Percentiles rank a stretch among this genome's conserved stretches.
Evolutionary conservation across 2,888 invertebrate genomes (phyloP).

Genomic region (Caenorhabditis sp.): DNA sequence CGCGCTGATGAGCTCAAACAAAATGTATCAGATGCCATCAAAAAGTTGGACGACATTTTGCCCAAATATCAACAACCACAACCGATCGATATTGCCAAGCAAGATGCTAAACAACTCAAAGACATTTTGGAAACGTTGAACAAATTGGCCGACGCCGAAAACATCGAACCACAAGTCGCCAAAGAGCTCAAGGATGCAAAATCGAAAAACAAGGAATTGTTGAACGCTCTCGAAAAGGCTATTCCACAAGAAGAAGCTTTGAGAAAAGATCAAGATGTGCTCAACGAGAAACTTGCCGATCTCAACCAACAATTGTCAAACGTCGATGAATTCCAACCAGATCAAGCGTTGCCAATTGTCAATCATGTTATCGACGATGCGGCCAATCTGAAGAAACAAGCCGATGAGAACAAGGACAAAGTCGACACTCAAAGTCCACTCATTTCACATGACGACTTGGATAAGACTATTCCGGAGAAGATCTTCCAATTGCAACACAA

Average conservation of each 20-base stretch:
- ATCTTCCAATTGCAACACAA: slow-evolving; percentile 7
- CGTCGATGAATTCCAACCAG: slow-evolving; percentile 6
- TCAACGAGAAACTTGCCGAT: neutral
- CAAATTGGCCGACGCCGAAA: slow-evolving; percentile 1
- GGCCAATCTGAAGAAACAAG: slow-evolving; percentile 10
- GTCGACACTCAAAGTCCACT: slow-evolving; percentile 8
- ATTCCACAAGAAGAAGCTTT: slow-evolving; percentile 14
- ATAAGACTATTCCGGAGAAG: slow-evolving; percentile 15
- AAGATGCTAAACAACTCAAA: slow-evolving; percentile 10
- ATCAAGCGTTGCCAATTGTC: slow-evolving; percentile 15
- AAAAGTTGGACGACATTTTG: slow-evolving; percentile 20
- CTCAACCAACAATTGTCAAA: neutral
- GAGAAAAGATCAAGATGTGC: slow-evolving; percentile 5
- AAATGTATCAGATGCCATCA: slow-evolving; percentile 9
- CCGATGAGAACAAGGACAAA: slow-evolving; percentile 14
- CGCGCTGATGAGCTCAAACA: slow-evolving; percentile 9
- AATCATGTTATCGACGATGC: slow-evolving; percentile 26
- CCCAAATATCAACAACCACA: slow-evolving; percentile 14
- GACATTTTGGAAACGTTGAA: slow-evolving; percentile 10
- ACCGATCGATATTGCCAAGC: slow-evolving; percentile 14
- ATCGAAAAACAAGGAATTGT: slow-evolving; percentile 20
- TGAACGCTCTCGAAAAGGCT: slow-evolving; percentile 6
- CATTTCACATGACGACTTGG: slow-evolving; percentile 20
- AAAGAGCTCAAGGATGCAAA: slow-evolving; percentile 21
- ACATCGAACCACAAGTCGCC: slow-evolving; percentile 15